These are phyloP conservation scores for Vulpes lagopus DNA, from an alignment of 2,113 vertebrate genomes.

Conservation along the genomic window DNA sequence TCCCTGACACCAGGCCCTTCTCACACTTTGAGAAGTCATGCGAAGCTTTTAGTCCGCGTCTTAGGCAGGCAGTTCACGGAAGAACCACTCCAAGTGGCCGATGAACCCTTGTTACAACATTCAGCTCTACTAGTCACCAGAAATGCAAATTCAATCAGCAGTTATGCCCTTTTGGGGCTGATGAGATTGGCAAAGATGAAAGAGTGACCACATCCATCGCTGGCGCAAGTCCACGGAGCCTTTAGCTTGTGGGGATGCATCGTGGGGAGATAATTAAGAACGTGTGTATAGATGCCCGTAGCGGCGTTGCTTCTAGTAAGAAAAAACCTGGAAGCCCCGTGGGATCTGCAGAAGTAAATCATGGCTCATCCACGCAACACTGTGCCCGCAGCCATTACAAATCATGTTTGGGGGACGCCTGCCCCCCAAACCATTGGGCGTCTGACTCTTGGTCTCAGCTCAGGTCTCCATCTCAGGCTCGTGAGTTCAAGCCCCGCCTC, in stretches of 20 bases:
- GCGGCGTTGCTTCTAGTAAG: not conserved
- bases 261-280: not conserved
- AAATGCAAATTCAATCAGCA: not conserved
- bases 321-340: not conserved
- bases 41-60: not conserved
- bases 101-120: accelerated
- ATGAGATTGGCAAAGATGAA: not conserved
- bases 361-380: accelerated
- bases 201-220: not conserved
- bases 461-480: not conserved
- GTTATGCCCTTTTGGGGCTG: no score
- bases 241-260: not conserved
- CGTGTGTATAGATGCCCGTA: accelerated
- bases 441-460: not conserved
- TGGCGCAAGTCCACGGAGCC: accelerated
- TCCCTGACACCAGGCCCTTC: not conserved
- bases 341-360: not conserved
- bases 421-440: not conserved
- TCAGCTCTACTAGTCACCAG: not conserved
- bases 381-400: not conserved
- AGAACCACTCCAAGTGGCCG: not conserved
- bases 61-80: not conserved
- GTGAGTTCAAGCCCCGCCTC: not conserved
- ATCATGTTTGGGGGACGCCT: not conserved
- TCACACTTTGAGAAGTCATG: not conserved